Percentiles rank a stretch among this genome's conserved stretches.
Conservation (phyloP, 1,140 invertebrate genomes). For the Dendrolimus kikuchii region DNA sequence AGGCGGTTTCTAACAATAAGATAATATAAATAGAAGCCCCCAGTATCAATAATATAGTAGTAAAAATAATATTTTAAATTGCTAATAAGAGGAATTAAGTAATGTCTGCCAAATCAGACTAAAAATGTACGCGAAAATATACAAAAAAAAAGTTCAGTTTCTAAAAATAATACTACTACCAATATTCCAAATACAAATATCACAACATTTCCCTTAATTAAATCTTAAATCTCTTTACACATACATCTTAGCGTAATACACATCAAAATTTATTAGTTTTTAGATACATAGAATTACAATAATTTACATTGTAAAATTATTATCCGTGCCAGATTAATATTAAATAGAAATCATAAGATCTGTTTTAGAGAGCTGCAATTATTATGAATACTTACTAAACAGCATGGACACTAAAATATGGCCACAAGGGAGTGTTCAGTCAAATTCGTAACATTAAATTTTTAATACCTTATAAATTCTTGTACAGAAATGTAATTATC, state of each 20-base stretch:
- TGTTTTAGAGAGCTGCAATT: constrained; percentile 33
- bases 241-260: constrained; percentile 57
- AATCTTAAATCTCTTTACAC: constrained; percentile 59
- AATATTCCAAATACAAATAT: constrained; percentile 72
- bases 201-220: constrained; percentile 64
- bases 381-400: constrained; percentile 36
- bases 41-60: not conserved
- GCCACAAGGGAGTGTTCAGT: constrained; percentile 54
- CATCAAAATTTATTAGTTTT: constrained; percentile 60
- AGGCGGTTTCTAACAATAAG: no score
- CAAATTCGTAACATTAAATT: constrained; percentile 4
- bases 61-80: not conserved
- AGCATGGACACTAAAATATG: constrained; percentile 50
- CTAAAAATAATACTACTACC: constrained; percentile 39
- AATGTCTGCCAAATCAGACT: not conserved
- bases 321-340: constrained; percentile 48
- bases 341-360: constrained; percentile 32
- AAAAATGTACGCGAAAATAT: constrained; percentile 4
- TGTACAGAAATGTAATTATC: no score
- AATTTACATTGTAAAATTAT: constrained; percentile 50
- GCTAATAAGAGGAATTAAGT: no score
- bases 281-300: constrained; percentile 45
- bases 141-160: constrained; percentile 14
- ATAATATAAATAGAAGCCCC: no score
- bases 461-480: no score